phyloP scores from a whole-genome alignment of 2,113 vertebrate genomes.

The Hippolais icterina region DNA sequence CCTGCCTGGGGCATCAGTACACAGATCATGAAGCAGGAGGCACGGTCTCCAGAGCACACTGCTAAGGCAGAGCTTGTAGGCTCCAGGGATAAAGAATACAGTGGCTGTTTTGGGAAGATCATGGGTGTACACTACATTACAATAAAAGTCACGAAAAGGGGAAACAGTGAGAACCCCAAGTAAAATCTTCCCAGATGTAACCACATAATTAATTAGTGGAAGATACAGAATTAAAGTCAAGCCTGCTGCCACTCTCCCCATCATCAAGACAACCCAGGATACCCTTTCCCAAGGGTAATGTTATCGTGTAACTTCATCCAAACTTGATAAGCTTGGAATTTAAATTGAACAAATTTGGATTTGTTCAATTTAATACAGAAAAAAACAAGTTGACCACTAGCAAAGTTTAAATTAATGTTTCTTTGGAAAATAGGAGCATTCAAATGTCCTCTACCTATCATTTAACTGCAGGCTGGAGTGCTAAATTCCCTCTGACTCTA shows the following conservation, averaged over 20 bases:
- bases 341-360: not conserved
- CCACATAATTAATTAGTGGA: not conserved
- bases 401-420: not conserved
- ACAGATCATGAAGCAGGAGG: accelerated
- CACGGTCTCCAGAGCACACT: not conserved
- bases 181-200: not conserved
- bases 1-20: not conserved
- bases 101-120: not conserved
- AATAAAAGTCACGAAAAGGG: not conserved
- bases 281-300: not conserved
- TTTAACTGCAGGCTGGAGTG: not conserved
- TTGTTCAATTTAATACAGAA: not conserved
- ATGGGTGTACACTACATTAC: not conserved
- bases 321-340: not conserved
- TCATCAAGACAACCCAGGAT: not conserved
- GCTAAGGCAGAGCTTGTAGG: not conserved
- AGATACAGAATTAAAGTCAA: not conserved
- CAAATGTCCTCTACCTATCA: not conserved
- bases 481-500: constrained; percentile 61
- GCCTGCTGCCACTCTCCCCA: not conserved
- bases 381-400: not conserved
- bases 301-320: accelerated
- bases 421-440: not conserved
- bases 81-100: not conserved
- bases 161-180: not conserved